Percentiles rank a stretch among this genome's conserved stretches.
phyloP scores from a whole-genome alignment of 2,797 vertebrate genomes.

The Graptemys geographica region DNA sequence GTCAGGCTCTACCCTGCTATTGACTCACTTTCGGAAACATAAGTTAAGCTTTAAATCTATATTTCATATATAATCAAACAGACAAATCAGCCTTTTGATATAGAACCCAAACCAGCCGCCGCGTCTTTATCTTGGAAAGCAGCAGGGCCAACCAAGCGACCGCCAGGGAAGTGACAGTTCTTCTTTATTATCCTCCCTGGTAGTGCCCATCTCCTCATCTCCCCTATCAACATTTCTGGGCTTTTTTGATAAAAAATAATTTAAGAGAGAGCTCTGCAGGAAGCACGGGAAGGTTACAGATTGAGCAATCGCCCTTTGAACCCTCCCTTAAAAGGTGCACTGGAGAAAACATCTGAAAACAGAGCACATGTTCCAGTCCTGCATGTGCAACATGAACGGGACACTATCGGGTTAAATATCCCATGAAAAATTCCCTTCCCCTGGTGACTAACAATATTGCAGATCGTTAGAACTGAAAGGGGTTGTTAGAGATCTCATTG shows the following conservation, averaged over 20 bases:
- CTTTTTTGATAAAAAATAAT: constrained; percentile 77
- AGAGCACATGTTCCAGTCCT: neutral
- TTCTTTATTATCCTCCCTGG: constrained; percentile 75
- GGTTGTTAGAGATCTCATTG: neutral
- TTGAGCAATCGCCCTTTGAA: constrained; percentile 53
- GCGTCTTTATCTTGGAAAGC: constrained; percentile 78
- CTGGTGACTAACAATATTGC: fast-evolving
- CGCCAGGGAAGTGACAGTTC: constrained; percentile 76
- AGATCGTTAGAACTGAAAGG: neutral
- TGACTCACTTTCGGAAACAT: constrained; percentile 68
- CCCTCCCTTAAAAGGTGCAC: constrained; percentile 14
- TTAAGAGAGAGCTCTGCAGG: constrained; percentile 54
- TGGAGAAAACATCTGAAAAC: fast-evolving
- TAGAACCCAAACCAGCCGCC: constrained; percentile 65
- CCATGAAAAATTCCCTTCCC: neutral
- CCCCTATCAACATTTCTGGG: constrained; percentile 77
- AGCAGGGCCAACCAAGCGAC: constrained; percentile 77
- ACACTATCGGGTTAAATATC: neutral
- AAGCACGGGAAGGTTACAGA: constrained; percentile 25
- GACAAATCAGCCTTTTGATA: constrained; percentile 77
- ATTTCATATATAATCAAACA: constrained; percentile 79
- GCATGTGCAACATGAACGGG: fast-evolving
- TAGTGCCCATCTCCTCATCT: constrained; percentile 75
- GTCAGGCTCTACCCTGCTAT: constrained; percentile 58
- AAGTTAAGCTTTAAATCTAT: constrained; percentile 77